These are phyloP conservation scores for Leucophenga varia DNA, from an alignment of 1,140 invertebrate species.

Conservation along the genomic window DNA sequence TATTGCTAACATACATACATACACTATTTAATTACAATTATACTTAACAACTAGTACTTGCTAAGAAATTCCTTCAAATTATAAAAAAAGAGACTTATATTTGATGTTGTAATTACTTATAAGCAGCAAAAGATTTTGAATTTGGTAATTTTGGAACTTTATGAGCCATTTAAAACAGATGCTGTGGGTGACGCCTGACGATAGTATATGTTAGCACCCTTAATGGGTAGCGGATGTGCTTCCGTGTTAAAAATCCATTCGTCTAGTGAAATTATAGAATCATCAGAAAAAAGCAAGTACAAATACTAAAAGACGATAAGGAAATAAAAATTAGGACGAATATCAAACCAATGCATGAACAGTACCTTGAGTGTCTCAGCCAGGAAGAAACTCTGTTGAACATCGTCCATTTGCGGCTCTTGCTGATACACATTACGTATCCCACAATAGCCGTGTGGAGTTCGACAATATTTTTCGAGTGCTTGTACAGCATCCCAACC, in stretches of 20 bases:
- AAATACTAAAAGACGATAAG: too few relatives aligned
- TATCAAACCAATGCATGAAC: too few relatives aligned
- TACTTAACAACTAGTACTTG: too few relatives aligned
- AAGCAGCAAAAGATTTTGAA: too few relatives aligned
- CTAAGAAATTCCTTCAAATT: too few relatives aligned
- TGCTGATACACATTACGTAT: conserved; percentile 90
- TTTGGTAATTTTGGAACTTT: conserved; percentile 11
- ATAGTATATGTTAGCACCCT: conserved; percentile 74
- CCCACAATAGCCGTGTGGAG: conserved; percentile 89
- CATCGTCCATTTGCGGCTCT: conserved; percentile 89
- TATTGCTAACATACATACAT: too few relatives aligned
- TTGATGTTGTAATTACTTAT: too few relatives aligned
- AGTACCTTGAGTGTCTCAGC: conserved; percentile 99
- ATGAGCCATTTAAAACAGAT: conserved; percentile 39
- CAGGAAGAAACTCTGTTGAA: conserved; percentile 98
- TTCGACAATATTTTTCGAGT: conserved; percentile 90
- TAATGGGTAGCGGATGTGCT: conserved; percentile 95
- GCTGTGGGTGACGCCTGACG: conserved; percentile 56
- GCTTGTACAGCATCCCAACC: conserved; percentile 95
- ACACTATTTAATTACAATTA: too few relatives aligned
- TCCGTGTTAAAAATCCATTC: conserved; percentile 99
- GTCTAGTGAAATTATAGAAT: conserved; percentile 86
- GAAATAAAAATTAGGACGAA: too few relatives aligned
- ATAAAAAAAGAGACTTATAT: too few relatives aligned
- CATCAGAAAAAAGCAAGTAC: conserved; percentile 95